Evolutionary conservation across 1,140 invertebrate genomes (phyloP).

Genomic region (Amphibalanus amphitrite): DNA sequence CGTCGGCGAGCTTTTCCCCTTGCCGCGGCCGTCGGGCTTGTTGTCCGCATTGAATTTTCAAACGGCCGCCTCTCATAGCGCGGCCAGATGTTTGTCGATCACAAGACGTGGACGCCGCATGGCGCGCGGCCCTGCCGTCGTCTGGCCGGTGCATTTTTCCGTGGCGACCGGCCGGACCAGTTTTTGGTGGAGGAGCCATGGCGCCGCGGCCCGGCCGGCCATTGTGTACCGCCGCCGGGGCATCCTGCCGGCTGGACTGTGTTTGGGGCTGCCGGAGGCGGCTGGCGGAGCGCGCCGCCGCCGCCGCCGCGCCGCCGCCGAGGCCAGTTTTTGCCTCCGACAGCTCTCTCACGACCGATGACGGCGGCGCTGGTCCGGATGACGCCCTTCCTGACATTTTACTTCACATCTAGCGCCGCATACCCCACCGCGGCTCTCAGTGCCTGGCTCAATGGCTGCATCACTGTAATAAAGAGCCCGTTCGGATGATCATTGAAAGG

Average conservation of each 20-base stretch:
- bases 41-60: background rate
- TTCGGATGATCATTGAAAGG: too few relatives aligned
- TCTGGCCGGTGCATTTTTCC: background rate
- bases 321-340: background rate
- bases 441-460: too few relatives aligned
- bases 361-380: background rate
- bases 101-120: background rate
- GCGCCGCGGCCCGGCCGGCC: too few relatives aligned
- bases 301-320: too few relatives aligned
- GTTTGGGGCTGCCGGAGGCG: too few relatives aligned
- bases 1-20: background rate
- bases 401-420: too few relatives aligned
- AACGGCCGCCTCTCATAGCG: background rate
- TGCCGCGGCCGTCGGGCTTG: background rate
- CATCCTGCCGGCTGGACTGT: background rate
- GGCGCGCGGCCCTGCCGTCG: too few relatives aligned
- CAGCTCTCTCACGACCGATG: background rate
- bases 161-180: background rate
- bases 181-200: background rate
- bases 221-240: background rate
- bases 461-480: too few relatives aligned
- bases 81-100: background rate
- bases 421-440: too few relatives aligned
- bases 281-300: too few relatives aligned
- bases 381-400: too few relatives aligned